Base-by-base conservation (phyloP, 2,888 invertebrate species). In the Harpalus rufipes region DNA sequence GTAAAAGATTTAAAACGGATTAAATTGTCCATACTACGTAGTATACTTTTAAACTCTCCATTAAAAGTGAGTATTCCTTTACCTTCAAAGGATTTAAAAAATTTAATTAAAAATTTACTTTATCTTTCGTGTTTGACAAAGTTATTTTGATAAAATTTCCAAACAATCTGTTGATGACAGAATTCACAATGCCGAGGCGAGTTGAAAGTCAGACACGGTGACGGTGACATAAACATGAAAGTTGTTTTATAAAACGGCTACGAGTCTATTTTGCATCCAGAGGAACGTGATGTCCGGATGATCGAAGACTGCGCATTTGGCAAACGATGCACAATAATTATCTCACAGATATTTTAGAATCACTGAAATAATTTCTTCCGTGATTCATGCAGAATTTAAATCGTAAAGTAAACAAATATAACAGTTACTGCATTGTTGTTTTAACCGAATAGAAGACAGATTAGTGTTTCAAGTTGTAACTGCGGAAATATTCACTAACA, bases 371-470 rank as follows among this genome's bases (percentile, higher is more conserved):
- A 74, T 74, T 74, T 18, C 8, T 44, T 16, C 6, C 1, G 8
- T 74, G 72, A 74, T 74, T 74, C 72, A 74, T 18, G 18, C n/a
- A 65, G 14, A 18, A 74, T 10, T 74, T 74, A 6, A n/a, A 68
- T 68, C 63, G 21, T 39, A 32, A 68, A 32, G 68, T 32, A 68
- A 65, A 65, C 32, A 68, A 32, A 68, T n/a, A 39, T 39, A 14
- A 63, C n/a, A 68, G 25, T 68, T 68, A 68, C 25, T 68, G 44
- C 44, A 10, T 51, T 51, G 44, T 51, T 51, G 12, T 10, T 51
- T 51, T 12, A 12, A 51, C 1, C 1, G 44, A 12, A 51, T 32
- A 51, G 8, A 12, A 51, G 8, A 51, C 12, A 12, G 44, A 12
- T 51, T 51, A 51, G 8, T 7, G 44, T 10, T 51, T 51, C 44